These are phyloP conservation scores for Phoenicopterus ruber DNA, from an alignment of 2,113 vertebrate genomes.

Conservation along the genomic window DNA sequence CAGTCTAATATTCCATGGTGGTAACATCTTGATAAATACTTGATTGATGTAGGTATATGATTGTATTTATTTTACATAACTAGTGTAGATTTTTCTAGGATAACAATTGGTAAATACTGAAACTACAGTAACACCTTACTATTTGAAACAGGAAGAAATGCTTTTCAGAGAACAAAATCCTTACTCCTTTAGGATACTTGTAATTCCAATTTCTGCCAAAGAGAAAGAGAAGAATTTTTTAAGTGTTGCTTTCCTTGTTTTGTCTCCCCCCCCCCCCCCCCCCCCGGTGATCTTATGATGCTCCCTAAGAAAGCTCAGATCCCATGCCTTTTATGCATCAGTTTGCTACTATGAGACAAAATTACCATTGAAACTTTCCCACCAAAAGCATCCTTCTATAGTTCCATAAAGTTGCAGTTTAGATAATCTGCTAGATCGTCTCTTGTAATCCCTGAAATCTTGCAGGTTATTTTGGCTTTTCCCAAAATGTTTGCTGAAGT, in stretches of 20 bases:
- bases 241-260: neutral
- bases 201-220: slow-evolving; percentile 5
- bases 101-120: neutral
- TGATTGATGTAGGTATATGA: neutral
- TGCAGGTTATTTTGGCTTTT: neutral
- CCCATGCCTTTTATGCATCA: neutral
- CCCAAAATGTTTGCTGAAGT: neutral
- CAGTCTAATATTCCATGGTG: neutral
- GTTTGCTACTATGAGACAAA: neutral
- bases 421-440: neutral
- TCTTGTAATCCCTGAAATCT: neutral
- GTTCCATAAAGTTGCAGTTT: neutral
- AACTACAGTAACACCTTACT: neutral
- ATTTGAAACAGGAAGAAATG: neutral
- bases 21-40: neutral
- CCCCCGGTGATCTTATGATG: neutral
- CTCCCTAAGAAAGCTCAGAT: neutral
- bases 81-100: neutral
- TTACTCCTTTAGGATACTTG: neutral
- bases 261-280: no score
- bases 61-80: neutral
- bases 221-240: neutral
- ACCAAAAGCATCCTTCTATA: neutral
- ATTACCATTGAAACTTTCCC: neutral
- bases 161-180: neutral